Conservation (phyloP, 2,888 invertebrate genomes). For the Invenusta paracnida region DNA sequence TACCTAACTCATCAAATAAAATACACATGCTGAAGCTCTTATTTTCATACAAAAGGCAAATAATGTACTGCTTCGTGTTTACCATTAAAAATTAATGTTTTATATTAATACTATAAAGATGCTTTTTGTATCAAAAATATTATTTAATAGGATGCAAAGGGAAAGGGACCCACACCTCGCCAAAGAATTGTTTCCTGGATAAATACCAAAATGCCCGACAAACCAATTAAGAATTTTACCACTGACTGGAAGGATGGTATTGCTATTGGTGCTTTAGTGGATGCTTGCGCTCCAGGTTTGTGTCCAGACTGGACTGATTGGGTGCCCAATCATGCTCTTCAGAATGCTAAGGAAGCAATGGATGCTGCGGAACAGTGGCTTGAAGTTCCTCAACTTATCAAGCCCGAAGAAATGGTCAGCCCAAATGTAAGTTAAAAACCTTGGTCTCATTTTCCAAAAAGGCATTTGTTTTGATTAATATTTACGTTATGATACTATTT, state of each 20-base stretch:
- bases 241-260: conserved; percentile 83
- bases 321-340: conserved; percentile 75
- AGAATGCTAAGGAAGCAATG: conserved; percentile 87
- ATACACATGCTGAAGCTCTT: neutral
- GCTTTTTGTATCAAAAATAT: neutral
- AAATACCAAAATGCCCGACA: conserved; percentile 74
- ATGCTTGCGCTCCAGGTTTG: conserved; percentile 75
- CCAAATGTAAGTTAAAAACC: conserved; percentile 66
- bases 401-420: conserved; percentile 82
- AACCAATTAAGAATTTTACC: conserved; percentile 80
- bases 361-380: conserved; percentile 82
- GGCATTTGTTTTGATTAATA: too few species aligned
- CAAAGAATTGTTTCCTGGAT: conserved; percentile 77
- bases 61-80: too few species aligned
- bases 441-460: too few species aligned
- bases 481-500: too few species aligned
- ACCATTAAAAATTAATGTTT: neutral
- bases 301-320: conserved; percentile 84
- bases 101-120: neutral
- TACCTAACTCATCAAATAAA: too few species aligned
- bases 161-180: conserved; percentile 61
- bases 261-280: conserved; percentile 81
- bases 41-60: neutral
- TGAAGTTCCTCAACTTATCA: conserved; percentile 74
- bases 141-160: conserved; percentile 42